These are phyloP conservation scores for Eurosta solidaginis DNA, from an alignment of 1,140 invertebrate genomes.

Conservation along the genomic window DNA sequence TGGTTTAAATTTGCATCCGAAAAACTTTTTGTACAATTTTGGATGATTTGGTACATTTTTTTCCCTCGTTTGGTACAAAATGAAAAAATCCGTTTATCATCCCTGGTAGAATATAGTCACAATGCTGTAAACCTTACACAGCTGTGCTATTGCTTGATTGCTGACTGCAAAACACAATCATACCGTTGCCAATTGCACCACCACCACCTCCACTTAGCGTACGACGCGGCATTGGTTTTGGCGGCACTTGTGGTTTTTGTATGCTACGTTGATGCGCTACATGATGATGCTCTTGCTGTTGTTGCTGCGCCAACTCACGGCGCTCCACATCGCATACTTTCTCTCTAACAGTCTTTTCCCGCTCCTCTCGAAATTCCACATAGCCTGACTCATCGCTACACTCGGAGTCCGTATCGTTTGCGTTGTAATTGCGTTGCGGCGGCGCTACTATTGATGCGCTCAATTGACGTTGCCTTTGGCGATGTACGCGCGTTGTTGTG, in stretches of 20 bases:
- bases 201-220: slow-evolving; percentile 29
- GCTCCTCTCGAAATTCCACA: slow-evolving; percentile 62
- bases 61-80: too few relatives aligned
- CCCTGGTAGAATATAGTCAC: too few relatives aligned
- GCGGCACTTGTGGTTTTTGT: slow-evolving; percentile 46
- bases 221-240: slow-evolving; percentile 51
- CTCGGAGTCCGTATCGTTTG: slow-evolving; percentile 49
- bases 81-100: too few relatives aligned
- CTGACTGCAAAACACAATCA: background rate
- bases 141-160: background rate
- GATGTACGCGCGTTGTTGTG: background rate
- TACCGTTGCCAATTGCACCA: background rate
- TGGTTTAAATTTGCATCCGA: too few relatives aligned
- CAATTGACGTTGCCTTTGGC: slow-evolving; percentile 28
- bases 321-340: background rate
- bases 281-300: slow-evolving; percentile 4
- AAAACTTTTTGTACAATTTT: too few relatives aligned
- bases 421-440: background rate
- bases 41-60: too few relatives aligned
- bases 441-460: background rate
- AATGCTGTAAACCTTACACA: background rate
- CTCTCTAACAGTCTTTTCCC: slow-evolving; percentile 25
- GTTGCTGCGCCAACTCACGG: background rate
- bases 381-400: slow-evolving; percentile 65
- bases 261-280: slow-evolving; percentile 12